phyloP scores from a whole-genome alignment of 2,113 vertebrate genomes.

The Oncorhynchus tshawytscha region DNA sequence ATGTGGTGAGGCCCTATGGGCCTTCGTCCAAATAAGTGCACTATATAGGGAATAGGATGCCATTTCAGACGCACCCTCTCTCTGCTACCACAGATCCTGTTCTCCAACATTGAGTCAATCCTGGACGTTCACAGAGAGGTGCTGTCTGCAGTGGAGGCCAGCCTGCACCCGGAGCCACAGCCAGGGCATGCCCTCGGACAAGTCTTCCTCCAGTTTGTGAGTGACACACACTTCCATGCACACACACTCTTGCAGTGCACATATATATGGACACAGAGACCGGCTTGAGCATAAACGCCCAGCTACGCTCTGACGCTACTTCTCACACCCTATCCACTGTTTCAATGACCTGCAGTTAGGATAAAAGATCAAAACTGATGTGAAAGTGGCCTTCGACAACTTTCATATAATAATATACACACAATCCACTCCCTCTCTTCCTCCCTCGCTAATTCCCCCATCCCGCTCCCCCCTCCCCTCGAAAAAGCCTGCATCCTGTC shows the following conservation, averaged over 20 bases:
- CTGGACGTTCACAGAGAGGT: conserved; percentile 91
- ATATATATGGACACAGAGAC: not conserved
- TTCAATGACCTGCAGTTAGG: conserved; percentile 48
- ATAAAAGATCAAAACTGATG: conserved; percentile 23
- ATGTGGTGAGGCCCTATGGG: not conserved
- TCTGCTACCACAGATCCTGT: conserved; percentile 81
- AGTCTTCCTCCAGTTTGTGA: conserved; percentile 95
- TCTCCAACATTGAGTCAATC: conserved; percentile 98
- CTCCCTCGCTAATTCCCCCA: not conserved
- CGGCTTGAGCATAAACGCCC: conserved; percentile 5
- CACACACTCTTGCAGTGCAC: not conserved
- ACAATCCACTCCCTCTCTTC: conserved; percentile 10
- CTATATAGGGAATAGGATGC: not conserved
- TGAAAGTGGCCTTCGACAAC: conserved; percentile 51
- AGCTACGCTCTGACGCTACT: conserved; percentile 5
- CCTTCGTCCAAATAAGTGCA: too few species aligned
- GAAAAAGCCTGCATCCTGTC: conserved; percentile 68
- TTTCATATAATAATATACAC: conserved; percentile 35
- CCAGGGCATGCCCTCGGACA: conserved; percentile 91
- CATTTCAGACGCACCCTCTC: conserved; percentile 18
- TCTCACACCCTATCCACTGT: conserved; percentile 28
- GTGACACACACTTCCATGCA: conserved; percentile 56
- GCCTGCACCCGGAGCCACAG: conserved; percentile 90
- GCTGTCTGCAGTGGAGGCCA: conserved; percentile 83
- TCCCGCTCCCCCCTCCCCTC: conserved; percentile 4